phyloP scores from a whole-genome alignment of 2,888 invertebrate genomes.

The Mallateleia sp. region DNA sequence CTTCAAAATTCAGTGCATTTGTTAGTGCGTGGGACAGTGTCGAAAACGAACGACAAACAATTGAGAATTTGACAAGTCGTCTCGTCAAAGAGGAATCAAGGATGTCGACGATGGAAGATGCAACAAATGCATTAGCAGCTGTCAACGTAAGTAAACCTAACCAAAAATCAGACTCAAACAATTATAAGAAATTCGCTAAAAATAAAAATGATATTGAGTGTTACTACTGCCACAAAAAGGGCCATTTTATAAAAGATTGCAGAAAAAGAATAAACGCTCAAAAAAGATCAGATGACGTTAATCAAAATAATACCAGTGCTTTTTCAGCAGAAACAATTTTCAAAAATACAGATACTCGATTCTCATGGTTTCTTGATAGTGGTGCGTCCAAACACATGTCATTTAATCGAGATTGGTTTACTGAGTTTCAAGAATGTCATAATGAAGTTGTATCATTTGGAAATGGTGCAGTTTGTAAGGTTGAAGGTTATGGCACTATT shows the following conservation, averaged over 20 bases:
- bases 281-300: too few relatives aligned
- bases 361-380: conserved; percentile 78
- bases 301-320: not conserved
- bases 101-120: conserved; percentile 19
- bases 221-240: conserved; percentile 6
- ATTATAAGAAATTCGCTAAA: not conserved
- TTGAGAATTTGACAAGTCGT: conserved; percentile 60
- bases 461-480: too few relatives aligned
- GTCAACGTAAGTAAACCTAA: not conserved
- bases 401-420: conserved; percentile 74
- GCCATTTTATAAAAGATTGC: conserved; percentile 3
- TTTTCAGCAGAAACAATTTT: not conserved
- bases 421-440: conserved; percentile 43
- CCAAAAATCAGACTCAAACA: too few relatives aligned
- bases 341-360: too few relatives aligned
- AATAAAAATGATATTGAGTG: not conserved
- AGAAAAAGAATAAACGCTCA: not conserved
- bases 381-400: conserved; percentile 79
- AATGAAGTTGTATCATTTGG: conserved; percentile 56
- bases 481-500: too few relatives aligned
- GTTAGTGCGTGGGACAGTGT: conserved; percentile 78
- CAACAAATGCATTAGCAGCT: conserved; percentile 36
- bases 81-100: conserved; percentile 64
- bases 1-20: conserved; percentile 70
- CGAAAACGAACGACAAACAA: conserved; percentile 64